These are phyloP conservation scores for Clamator glandarius DNA, from an alignment of 2,797 vertebrate species.

Conservation along the genomic window DNA sequence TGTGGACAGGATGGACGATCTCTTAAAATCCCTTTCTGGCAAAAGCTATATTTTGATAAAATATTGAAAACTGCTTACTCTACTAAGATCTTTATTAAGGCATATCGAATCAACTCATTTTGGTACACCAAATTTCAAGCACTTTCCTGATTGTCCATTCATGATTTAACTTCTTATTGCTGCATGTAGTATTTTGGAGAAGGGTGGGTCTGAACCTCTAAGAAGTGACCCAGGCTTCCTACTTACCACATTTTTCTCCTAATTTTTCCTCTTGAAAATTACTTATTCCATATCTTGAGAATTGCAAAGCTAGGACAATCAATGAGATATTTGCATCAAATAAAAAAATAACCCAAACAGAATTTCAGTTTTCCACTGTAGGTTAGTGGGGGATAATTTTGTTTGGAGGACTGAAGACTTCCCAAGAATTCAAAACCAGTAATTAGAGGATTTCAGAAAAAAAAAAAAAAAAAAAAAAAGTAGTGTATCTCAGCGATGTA, in stretches of 20 bases:
- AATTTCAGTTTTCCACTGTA: background rate
- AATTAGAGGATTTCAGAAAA: background rate
- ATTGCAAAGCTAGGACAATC: background rate
- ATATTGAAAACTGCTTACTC: background rate
- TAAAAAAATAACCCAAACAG: background rate
- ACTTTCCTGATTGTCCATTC: background rate
- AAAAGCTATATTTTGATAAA: accelerated
- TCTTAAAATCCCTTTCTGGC: background rate
- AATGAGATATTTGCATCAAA: background rate
- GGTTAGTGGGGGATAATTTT: background rate
- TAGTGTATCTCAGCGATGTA: background rate
- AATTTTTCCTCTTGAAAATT: background rate
- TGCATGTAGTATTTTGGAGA: background rate
- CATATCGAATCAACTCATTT: slow-evolving; percentile 31
- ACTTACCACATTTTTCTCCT: background rate
- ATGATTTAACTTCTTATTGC: background rate
- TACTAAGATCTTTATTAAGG: background rate
- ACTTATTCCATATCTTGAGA: background rate
- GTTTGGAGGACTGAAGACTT: background rate
- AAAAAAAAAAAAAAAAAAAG: background rate
- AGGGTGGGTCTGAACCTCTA: background rate
- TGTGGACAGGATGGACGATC: background rate
- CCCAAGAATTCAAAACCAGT: background rate
- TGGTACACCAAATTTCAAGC: background rate
- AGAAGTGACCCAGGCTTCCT: background rate